A percentile compares a stretch with the other conserved stretches of the same genome.
Evolutionary conservation across 2,113 vertebrate genomes (phyloP).

Genomic region (Limnothrissa miodon): DNA sequence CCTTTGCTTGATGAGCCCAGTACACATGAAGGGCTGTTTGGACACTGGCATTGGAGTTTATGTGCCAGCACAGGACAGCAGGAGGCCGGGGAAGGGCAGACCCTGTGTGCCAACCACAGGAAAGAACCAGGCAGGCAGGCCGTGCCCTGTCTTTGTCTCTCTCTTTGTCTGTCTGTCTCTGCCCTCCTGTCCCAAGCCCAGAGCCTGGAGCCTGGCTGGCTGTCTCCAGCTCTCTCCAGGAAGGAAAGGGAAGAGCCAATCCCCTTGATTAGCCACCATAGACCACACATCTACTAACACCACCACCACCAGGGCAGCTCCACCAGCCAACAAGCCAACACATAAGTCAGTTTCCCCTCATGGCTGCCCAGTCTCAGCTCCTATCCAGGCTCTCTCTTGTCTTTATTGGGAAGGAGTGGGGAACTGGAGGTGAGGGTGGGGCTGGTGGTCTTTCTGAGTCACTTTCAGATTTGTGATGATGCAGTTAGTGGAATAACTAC

Average conservation of each 20-base stretch:
- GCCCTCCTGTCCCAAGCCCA: not conserved
- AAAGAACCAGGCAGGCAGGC: slow-evolving; percentile 54
- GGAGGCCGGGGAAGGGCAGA: not conserved
- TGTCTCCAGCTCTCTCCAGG: slow-evolving; percentile 67
- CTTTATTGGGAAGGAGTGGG: too few species aligned
- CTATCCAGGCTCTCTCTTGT: not conserved
- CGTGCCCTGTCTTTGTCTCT: not conserved
- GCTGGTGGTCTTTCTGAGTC: not conserved
- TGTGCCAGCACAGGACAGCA: slow-evolving; percentile 25
- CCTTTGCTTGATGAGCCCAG: not conserved
- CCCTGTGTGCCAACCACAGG: slow-evolving; percentile 46
- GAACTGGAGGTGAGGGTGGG: not conserved
- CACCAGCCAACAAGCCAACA: slow-evolving; percentile 16
- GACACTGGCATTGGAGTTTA: slow-evolving; percentile 14
- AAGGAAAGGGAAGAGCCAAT: slow-evolving; percentile 68
- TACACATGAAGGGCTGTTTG: not conserved
- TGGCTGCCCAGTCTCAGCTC: not conserved
- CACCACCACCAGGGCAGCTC: not conserved
- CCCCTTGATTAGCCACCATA: slow-evolving; percentile 53
- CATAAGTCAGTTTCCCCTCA: not conserved
- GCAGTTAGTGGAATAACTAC: not conserved
- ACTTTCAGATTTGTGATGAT: not conserved
- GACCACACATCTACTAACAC: slow-evolving; percentile 31
- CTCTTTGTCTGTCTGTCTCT: not conserved
- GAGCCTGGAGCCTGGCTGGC: slow-evolving; percentile 68